Evolutionary conservation across 1,140 invertebrate species (phyloP), one percentile per base, ranked within the genome.

Genomic region (Gonatopus flavifemur): DNA sequence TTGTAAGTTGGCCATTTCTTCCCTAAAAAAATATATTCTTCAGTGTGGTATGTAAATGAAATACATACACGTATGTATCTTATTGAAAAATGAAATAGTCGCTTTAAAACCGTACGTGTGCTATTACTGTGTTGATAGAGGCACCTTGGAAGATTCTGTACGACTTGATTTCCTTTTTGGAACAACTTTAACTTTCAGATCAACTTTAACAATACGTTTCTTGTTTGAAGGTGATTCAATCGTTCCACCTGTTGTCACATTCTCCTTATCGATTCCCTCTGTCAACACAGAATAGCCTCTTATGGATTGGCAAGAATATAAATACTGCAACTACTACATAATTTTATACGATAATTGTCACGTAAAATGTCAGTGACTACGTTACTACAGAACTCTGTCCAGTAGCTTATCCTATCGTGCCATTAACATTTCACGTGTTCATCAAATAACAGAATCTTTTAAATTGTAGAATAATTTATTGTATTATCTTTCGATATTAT

Each of bases 181-280:
- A 70, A 87, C 83, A 67, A 90, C 76, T 76, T 88, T 88, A 58
- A 90, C 85, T 78, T 86, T 89, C 62, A 90, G 84, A 78, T 89
- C 87, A 69, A 89, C 83, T 80, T 89, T 89, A 67, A 90, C 50
- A 82, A 84, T 81, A 82, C 84, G 83, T 85, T 86, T 86, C 84
- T 84, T 82, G 84, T 84, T 74, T 79, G 83, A 84, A 81, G 84
- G 79, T 80, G 82, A 80, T 80, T 81, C 75, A 78, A 82, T 75
- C 80, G 64, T 80, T 77, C 74, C 72, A 55, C 59, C 66, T 52
- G 74, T 69, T 20, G 59, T 49, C 72, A 77, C 76, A 72, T 79
- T 76, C 78, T 74, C 77, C 74, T 81, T 77, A 59, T 74, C 77
- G 79, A 78, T 76, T 68, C 74, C 66, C 78, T 71, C 72, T 81